Evolutionary conservation across 2,797 vertebrate species (phyloP), one percentile per base, ranked within the genome.

Genomic region (Artibeus jamaicensis): DNA sequence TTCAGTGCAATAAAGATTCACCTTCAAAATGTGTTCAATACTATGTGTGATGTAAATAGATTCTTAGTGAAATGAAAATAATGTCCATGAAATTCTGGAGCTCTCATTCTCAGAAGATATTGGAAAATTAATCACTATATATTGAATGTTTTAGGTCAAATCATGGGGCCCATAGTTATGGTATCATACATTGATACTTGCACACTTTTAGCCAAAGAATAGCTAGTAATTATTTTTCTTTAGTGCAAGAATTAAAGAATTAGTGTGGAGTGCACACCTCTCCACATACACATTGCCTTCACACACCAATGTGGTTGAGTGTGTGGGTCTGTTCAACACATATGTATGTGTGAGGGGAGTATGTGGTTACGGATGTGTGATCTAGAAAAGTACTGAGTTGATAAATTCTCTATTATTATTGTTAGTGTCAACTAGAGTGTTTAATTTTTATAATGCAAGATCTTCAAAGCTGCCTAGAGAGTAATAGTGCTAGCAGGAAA

Each of bases 381-480:
- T 92, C 21, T 65, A n/a, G 10, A 57, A 70, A 3, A 82, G 0
- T 7, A 50, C 26, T 57, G 32, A 48, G 4, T 79, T 86, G 37
- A 65, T 78, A 55, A 77, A 5, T 57, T 88, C 15, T n/a, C 32
- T 68, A n/a, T 62, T 68, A 37, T 81, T 71, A 81, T 76, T 55
- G 10, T 90, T 81, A 18, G 12, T 3, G 9, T 81, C 65, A 89
- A 42, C 1, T 59, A 53, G n/a, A 89, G 19, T 59, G 77, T 89
- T 89, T 76, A 70, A 62, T n/a, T 82, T 85, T 92, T 91, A 67
- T 86, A 46, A 85, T 85, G 86, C 83, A 62, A 86, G 1, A 44
- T 59, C 37, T 91, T 2, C 34, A 91, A 50, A 70, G 14, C 8
- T 84, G 7, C 44, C 81, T 65, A 3, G 29, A 93, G 19, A 57